phyloP scores from a whole-genome alignment of 64 coral and sea anemone species.

The Anthopleura sola region DNA sequence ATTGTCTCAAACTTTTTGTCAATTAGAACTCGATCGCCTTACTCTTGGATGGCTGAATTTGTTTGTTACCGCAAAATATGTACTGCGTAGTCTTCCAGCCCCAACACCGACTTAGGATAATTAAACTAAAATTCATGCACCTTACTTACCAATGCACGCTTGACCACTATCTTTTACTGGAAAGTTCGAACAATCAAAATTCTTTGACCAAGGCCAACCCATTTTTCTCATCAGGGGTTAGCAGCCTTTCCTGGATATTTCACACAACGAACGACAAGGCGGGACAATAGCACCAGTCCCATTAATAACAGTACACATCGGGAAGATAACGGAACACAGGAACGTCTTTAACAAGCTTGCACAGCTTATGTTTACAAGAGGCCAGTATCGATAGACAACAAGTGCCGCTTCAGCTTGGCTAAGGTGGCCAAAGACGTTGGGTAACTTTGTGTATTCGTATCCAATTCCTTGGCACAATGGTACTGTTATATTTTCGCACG shows the following conservation, averaged over 20 bases:
- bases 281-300: not conserved
- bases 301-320: slow-evolving; percentile 44
- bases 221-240: slow-evolving; percentile 53
- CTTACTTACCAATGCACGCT: too few relatives aligned
- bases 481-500: slow-evolving; percentile 27
- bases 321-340: slow-evolving; percentile 56
- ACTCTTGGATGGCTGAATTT: too few relatives aligned
- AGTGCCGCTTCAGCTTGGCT: slow-evolving; percentile 28
- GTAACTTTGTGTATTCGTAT: slow-evolving; percentile 48
- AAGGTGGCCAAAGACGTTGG: slow-evolving; percentile 46
- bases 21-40: too few relatives aligned
- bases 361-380: slow-evolving; percentile 50
- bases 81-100: too few relatives aligned
- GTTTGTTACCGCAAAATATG: too few relatives aligned
- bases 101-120: too few relatives aligned
- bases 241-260: slow-evolving; percentile 40
- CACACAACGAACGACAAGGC: slow-evolving; percentile 51
- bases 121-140: too few relatives aligned
- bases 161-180: not conserved
- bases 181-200: slow-evolving; percentile 67
- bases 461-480: slow-evolving; percentile 32
- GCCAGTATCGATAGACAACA: slow-evolving; percentile 25
- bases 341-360: not conserved
- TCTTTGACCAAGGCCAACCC: slow-evolving; percentile 71
- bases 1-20: too few relatives aligned